Evolutionary conservation across 2,113 vertebrate species (phyloP).

Genomic region (Lota lota): DNA sequence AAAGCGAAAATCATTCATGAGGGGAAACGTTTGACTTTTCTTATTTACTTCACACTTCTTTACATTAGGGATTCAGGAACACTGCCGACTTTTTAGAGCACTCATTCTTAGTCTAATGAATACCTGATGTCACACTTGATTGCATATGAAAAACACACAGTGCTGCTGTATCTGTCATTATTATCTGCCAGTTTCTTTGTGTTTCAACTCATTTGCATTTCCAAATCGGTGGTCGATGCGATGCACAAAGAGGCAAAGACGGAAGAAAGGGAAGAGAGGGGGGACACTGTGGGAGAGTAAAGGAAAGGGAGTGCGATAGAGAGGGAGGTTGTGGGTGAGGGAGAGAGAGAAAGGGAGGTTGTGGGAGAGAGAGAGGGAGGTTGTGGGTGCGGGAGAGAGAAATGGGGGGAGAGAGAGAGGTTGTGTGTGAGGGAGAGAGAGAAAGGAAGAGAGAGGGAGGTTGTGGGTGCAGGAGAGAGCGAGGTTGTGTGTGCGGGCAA

Average conservation of each 20-base stretch:
- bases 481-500: no score
- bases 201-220: no score
- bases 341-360: background rate
- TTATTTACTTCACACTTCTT: no score
- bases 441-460: background rate
- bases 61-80: background rate
- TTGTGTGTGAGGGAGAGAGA: background rate
- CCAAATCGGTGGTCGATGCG: no score
- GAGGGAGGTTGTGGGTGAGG: background rate
- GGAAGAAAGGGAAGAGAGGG: no score
- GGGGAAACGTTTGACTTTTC: no score
- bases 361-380: no score
- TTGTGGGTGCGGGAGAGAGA: background rate
- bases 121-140: constrained; percentile 14
- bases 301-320: background rate
- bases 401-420: background rate
- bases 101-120: background rate
- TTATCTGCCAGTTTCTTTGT: no score
- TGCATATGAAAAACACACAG: constrained; percentile 17
- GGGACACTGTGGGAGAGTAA: background rate
- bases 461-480: background rate
- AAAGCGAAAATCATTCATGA: no score
- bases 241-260: no score
- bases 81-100: background rate
- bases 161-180: background rate